These are phyloP conservation scores for Orthonyx spaldingii DNA, from an alignment of 2,113 vertebrate genomes.

Conservation along the genomic window DNA sequence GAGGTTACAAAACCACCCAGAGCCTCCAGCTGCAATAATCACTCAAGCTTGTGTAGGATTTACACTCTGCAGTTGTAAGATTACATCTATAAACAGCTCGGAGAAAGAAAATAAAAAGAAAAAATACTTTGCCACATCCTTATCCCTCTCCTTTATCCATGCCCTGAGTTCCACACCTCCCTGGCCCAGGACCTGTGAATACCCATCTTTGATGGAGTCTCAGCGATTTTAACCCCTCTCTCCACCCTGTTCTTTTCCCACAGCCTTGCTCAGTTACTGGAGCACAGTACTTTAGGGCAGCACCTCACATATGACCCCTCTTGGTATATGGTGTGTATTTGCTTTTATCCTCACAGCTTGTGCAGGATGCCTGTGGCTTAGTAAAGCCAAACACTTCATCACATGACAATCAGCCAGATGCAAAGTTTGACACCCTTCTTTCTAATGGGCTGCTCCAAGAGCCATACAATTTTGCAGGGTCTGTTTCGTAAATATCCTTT, in stretches of 20 bases:
- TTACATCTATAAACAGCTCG: slow-evolving; percentile 8
- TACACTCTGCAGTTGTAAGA: background rate
- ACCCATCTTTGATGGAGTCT: background rate
- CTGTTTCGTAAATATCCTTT: background rate
- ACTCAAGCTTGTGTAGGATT: background rate
- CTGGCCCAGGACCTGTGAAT: background rate
- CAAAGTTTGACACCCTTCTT: background rate
- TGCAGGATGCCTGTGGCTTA: background rate
- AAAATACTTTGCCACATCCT: background rate
- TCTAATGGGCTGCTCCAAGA: background rate
- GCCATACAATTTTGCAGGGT: background rate
- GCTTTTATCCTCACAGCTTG: background rate
- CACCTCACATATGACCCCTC: background rate
- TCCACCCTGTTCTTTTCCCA: background rate
- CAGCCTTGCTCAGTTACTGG: background rate
- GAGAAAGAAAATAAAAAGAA: background rate
- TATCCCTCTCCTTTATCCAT: background rate
- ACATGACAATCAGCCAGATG: background rate
- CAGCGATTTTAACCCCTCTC: background rate
- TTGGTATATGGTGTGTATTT: background rate
- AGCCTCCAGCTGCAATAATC: background rate
- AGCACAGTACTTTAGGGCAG: background rate
- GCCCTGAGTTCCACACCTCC: background rate
- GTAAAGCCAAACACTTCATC: background rate
- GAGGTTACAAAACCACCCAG: background rate